Evolutionary conservation across 2,888 invertebrate genomes (phyloP).

Genomic region (Exocentrus adspersus): DNA sequence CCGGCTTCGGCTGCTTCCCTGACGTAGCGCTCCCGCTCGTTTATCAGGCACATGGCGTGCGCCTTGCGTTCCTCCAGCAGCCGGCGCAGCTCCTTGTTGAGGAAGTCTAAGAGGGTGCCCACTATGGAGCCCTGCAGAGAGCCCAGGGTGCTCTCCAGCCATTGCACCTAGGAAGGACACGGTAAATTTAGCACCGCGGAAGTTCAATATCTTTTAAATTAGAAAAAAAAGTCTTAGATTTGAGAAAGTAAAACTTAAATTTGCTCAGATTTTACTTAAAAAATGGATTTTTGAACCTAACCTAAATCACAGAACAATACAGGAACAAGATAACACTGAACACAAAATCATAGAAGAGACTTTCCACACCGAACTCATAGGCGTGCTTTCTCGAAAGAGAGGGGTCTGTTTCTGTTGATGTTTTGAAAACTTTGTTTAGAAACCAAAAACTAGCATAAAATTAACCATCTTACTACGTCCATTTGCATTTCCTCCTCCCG

Average conservation of each 20-base stretch:
- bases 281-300: no score
- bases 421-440: slow-evolving; percentile 1
- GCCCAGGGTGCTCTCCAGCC: slow-evolving; percentile 71
- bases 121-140: slow-evolving; percentile 78
- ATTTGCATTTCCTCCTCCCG: slow-evolving; percentile 52
- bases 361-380: no score
- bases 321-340: no score
- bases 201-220: no score
- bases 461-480: slow-evolving; percentile 48
- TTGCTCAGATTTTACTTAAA: no score
- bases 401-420: background rate
- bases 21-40: slow-evolving; percentile 79
- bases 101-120: slow-evolving; percentile 76
- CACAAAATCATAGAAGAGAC: no score
- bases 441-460: no score
- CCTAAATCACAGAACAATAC: no score
- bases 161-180: slow-evolving; percentile 66
- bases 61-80: slow-evolving; percentile 81
- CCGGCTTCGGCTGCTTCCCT: slow-evolving; percentile 86
- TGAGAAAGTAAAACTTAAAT: no score
- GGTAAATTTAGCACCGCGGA: no score
- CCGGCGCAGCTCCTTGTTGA: slow-evolving; percentile 81
- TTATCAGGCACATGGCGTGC: slow-evolving; percentile 81
- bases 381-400: no score
- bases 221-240: no score